Conservation (phyloP, 2,113 vertebrate genomes). For the Erythrolamprus reginae region DNA sequence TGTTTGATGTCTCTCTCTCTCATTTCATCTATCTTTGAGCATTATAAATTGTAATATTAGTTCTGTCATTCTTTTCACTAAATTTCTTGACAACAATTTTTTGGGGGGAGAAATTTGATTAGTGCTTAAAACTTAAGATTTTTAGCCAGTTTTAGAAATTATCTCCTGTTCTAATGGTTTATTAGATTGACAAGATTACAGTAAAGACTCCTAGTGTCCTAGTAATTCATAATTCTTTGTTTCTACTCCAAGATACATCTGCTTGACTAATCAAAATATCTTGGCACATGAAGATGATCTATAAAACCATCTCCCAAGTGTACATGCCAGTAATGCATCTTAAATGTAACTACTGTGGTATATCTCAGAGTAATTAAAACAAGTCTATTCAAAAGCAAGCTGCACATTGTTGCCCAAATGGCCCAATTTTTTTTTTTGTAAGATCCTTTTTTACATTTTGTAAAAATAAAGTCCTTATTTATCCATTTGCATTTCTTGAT, state of each 20-base stretch:
- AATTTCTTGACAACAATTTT: slow-evolving; percentile 40
- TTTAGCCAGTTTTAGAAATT: slow-evolving; percentile 21
- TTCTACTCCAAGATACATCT: slow-evolving; percentile 46
- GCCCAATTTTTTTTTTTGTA: neutral
- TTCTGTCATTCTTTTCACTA: slow-evolving; percentile 39
- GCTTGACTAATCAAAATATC: slow-evolving; percentile 44
- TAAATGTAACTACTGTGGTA: neutral
- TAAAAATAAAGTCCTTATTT: neutral
- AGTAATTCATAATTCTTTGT: slow-evolving; percentile 57
- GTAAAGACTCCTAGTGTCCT: slow-evolving; percentile 39
- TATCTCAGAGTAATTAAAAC: neutral
- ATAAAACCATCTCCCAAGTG: neutral
- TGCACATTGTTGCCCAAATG: neutral
- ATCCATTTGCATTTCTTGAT: neutral
- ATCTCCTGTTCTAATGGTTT: slow-evolving; percentile 39
- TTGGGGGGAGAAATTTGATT: slow-evolving; percentile 50
- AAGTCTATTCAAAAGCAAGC: neutral
- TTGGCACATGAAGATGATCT: slow-evolving; percentile 36
- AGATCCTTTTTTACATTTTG: neutral
- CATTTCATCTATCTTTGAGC: slow-evolving; percentile 1
- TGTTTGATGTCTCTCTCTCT: neutral
- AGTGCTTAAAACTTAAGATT: slow-evolving; percentile 37
- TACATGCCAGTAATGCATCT: slow-evolving; percentile 35
- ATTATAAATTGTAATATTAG: neutral
- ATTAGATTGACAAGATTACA: slow-evolving; percentile 24